Evolutionary conservation across 2,113 vertebrate species (phyloP).

Genomic region (Alectura lathami): DNA sequence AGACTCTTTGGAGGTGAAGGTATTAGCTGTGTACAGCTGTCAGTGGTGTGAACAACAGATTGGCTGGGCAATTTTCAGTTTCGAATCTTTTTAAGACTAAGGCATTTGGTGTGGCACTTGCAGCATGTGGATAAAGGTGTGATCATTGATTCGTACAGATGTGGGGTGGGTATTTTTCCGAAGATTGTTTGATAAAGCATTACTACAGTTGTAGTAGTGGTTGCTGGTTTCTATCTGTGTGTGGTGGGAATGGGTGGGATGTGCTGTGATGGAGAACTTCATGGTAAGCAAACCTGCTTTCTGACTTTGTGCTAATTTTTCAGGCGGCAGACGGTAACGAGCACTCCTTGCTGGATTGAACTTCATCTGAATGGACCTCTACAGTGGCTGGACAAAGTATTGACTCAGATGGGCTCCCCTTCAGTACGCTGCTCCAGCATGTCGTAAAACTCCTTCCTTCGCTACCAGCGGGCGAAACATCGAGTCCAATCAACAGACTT

Average conservation of each 20-base stretch:
- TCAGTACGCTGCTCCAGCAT: conserved; percentile 98
- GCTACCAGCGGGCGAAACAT: conserved; percentile 47
- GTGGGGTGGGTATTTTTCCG: not conserved
- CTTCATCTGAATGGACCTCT: conserved; percentile 97
- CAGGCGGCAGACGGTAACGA: conserved; percentile 96
- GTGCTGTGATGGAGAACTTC: not conserved
- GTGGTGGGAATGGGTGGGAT: not conserved
- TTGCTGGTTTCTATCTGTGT: not conserved
- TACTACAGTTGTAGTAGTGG: not conserved
- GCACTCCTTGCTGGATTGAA: conserved; percentile 99
- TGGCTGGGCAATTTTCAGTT: not conserved
- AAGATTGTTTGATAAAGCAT: not conserved
- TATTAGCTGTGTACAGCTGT: not conserved
- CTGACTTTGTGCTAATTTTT: not conserved
- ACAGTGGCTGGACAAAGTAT: conserved; percentile 98
- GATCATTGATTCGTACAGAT: not conserved
- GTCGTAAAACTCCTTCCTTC: conserved; percentile 83
- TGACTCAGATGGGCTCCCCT: conserved; percentile 99
- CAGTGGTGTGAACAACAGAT: not conserved
- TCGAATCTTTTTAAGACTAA: not conserved
- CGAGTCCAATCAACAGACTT: conserved; percentile 81
- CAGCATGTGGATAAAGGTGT: not conserved
- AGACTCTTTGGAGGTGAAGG: not conserved
- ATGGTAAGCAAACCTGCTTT: not conserved
- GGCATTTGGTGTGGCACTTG: not conserved